Evolutionary conservation across 2,797 vertebrate species (phyloP), one percentile per base, ranked within the genome.

Genomic region (Gymnothorax javanicus): DNA sequence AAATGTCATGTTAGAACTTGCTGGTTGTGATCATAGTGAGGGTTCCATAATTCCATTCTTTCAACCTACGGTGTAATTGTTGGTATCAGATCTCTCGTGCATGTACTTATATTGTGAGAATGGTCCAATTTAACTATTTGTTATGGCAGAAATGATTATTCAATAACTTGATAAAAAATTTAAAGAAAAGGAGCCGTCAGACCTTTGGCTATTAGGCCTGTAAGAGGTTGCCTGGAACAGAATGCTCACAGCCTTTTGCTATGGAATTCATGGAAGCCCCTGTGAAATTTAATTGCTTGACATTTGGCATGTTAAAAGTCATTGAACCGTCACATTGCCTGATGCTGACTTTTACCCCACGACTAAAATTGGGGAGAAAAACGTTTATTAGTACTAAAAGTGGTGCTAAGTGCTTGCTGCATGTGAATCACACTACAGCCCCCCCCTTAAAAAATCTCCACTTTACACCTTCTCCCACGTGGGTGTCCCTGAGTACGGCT

Each of bases 251-350:
- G 89, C 89, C 93, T 27, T 95, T 94, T 95, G 93, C 33, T 88
- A 91, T 88, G 89, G 88, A 20, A 3, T 81, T 92, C 92, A 93
- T 89, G 3, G 58, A 90, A 92, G 90, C 90, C 90, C 91, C 91
- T 91, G 89, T 90, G 90, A 92, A 93, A 93, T 87, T 91, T 87
- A 89, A 89, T 87, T 88, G 50, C 92, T 93, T 93, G 92, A 94
- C 93, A 94, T 95, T 95, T 93, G 88, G 92, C 91, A 85, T 89
- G 88, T 92, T 89, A 90, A 82, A 95, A 95, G 93, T 93, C 90
- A 92, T 93, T 92, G 93, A 94, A 94, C 91, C 91, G 87, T 91
- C 90, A 91, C 90, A 82, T 94, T 95, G 95, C 94, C 94, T 94
- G 94, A 94, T 93, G 92, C 91, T 93, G 92, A 92, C 94, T 93